These are phyloP conservation scores for Sceloporus undulatus DNA, from an alignment of 2,113 vertebrate genomes.

Conservation along the genomic window DNA sequence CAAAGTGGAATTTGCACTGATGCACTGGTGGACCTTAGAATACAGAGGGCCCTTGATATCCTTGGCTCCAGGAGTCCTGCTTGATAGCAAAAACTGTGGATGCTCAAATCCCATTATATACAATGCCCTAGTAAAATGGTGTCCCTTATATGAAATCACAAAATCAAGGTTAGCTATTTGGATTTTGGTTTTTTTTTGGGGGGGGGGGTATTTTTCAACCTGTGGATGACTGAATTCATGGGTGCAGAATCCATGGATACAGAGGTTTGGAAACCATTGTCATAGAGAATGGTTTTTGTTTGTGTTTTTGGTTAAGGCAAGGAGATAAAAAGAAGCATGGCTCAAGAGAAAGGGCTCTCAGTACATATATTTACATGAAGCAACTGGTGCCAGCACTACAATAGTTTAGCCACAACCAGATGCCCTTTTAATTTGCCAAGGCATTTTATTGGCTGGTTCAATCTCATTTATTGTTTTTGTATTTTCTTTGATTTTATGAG, in stretches of 20 bases:
- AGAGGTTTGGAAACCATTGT: neutral
- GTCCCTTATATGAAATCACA: no score
- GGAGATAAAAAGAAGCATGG: slow-evolving; percentile 18
- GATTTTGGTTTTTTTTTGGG: neutral
- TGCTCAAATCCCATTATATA: no score
- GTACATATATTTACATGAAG: neutral
- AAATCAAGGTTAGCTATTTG: no score
- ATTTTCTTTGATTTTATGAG: neutral
- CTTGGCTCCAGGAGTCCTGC: no score
- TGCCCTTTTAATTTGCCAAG: neutral
- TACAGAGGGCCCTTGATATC: neutral
- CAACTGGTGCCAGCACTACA: neutral
- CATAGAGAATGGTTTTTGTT: slow-evolving; percentile 30
- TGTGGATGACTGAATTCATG: neutral
- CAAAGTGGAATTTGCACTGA: neutral
- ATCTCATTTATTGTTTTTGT: neutral
- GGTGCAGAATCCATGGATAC: neutral
- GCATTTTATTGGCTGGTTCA: neutral
- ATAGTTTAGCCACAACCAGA: neutral
- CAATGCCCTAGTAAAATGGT: no score
- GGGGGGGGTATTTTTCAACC: neutral
- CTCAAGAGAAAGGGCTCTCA: slow-evolving; percentile 9
- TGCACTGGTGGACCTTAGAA: neutral
- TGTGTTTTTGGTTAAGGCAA: slow-evolving; percentile 26
- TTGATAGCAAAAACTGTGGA: no score